phyloP scores from a whole-genome alignment of 2,113 vertebrate species.

The Gambusia affinis region DNA sequence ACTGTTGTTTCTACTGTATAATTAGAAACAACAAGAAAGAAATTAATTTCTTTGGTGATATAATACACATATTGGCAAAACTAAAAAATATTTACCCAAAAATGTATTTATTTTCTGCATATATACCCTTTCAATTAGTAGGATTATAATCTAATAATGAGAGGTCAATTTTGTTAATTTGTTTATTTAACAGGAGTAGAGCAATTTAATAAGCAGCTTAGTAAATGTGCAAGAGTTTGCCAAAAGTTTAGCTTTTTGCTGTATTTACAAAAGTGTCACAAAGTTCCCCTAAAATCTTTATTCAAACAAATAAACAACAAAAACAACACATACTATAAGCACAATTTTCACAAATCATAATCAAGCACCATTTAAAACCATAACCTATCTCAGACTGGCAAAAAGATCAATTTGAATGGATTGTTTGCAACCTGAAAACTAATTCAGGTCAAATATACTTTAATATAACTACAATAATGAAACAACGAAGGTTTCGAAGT shows the following conservation, averaged over 20 bases:
- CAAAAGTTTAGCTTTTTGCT: too few relatives aligned
- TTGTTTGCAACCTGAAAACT: not conserved
- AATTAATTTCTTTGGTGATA: too few relatives aligned
- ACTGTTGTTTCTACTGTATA: too few relatives aligned
- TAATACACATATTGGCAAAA: not conserved
- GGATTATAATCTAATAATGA: not conserved
- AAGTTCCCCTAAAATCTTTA: too few relatives aligned
- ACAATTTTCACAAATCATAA: not conserved
- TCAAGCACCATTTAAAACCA: not conserved
- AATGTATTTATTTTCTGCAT: not conserved
- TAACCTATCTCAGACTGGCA: not conserved
- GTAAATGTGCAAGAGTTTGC: too few relatives aligned
- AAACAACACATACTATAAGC: not conserved
- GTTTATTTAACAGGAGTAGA: too few relatives aligned
- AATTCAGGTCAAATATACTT: not conserved
- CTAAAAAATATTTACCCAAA: not conserved
- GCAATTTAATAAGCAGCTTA: too few relatives aligned
- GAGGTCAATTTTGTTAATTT: not conserved
- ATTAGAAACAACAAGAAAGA: not conserved
- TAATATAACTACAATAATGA: not conserved
- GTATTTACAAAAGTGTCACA: too few relatives aligned
- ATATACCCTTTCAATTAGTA: not conserved
- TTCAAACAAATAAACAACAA: not conserved
- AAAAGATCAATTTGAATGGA: not conserved
- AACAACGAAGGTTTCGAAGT: not conserved